Conservation (phyloP, 2,113 vertebrate genomes). For the Bubo scandiacus region DNA sequence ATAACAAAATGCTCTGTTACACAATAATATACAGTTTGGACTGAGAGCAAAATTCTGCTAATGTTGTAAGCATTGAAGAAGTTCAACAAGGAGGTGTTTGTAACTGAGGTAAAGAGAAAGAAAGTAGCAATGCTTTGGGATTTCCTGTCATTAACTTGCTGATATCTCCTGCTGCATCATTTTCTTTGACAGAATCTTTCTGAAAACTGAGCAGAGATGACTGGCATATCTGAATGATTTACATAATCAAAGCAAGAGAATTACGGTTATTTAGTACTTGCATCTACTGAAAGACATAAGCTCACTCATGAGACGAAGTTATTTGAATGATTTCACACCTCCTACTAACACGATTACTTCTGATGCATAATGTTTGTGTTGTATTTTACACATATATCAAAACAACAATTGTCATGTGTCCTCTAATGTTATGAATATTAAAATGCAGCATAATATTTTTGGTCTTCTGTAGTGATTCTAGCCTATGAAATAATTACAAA, state of each 20-base stretch:
- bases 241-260: neutral
- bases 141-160: neutral
- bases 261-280: neutral
- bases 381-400: neutral
- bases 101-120: neutral
- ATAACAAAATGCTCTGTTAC: neutral
- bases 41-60: neutral
- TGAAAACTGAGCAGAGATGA: neutral
- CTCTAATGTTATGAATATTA: neutral
- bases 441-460: neutral
- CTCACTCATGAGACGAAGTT: neutral
- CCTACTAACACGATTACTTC: neutral
- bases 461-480: neutral
- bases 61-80: neutral
- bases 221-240: neutral
- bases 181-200: neutral
- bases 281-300: neutral
- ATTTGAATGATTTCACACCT: neutral
- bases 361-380: neutral
- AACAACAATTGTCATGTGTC: neutral
- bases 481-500: neutral
- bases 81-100: neutral
- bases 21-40: neutral
- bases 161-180: neutral
- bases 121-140: neutral